These are phyloP conservation scores for Drosophila aff. DNA, from an alignment of 1,140 invertebrate species.

Conservation along the genomic window DNA sequence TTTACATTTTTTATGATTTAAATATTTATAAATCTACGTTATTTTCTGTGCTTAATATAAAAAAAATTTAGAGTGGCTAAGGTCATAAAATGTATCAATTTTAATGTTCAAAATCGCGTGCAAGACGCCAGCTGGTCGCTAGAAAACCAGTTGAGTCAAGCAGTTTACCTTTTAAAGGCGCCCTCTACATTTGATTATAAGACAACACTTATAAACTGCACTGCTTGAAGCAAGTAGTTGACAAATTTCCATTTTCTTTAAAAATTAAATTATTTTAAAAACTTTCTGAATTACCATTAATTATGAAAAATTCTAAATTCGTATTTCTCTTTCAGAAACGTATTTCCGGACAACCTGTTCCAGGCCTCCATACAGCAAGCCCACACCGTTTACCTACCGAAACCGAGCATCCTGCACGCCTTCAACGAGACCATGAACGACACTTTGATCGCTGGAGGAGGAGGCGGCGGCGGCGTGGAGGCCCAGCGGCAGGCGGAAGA, in stretches of 20 bases:
- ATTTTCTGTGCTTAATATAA: no score
- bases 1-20: background rate
- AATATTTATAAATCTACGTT: background rate
- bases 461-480: slow-evolving; percentile 35
- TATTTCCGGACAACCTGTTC: slow-evolving; percentile 95
- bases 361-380: slow-evolving; percentile 94
- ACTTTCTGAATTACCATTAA: no score
- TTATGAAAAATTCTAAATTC: no score
- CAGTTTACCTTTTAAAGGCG: no score
- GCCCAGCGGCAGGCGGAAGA: slow-evolving; percentile 71
- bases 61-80: no score
- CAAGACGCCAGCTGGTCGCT: no score
- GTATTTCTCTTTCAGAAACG: slow-evolving; percentile 88
- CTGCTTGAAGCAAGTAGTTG: background rate
- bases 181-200: no score
- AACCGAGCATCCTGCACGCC: slow-evolving; percentile 58
- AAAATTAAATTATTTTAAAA: no score
- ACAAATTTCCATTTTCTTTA: no score
- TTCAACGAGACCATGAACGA: slow-evolving; percentile 84
- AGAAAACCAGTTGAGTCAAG: no score
- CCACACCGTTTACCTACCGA: slow-evolving; percentile 89
- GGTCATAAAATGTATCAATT: no score
- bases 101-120: no score
- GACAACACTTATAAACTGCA: background rate
- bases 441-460: slow-evolving; percentile 62